A percentile compares a stretch with the other conserved stretches of the same genome.
These are phyloP conservation scores for Diprion similis DNA, from an alignment of 1,140 invertebrate species.

Conservation along the genomic window DNA sequence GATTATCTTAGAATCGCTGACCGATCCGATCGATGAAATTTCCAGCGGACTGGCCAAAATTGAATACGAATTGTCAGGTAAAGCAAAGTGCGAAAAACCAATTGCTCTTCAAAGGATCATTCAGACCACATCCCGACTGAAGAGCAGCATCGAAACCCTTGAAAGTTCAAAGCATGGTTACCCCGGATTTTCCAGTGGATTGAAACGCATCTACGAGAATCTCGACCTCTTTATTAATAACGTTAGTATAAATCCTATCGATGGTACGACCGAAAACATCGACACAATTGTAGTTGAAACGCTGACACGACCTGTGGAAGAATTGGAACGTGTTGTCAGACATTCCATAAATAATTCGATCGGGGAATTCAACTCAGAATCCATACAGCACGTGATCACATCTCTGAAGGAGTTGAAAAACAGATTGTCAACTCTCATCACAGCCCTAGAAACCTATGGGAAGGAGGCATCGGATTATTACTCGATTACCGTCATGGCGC, in stretches of 20 bases:
- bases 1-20: conserved; percentile 53
- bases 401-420: conserved; percentile 43
- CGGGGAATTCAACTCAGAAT: conserved; percentile 11
- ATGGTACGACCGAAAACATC: conserved; percentile 45
- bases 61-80: conserved; percentile 45
- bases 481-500: neutral
- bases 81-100: conserved; percentile 39
- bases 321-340: neutral
- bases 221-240: conserved; percentile 39
- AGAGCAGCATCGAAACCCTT: conserved; percentile 18
- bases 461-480: conserved; percentile 17
- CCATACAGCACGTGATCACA: conserved; percentile 30
- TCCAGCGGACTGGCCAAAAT: conserved; percentile 48
- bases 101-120: conserved; percentile 47
- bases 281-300: conserved; percentile 54
- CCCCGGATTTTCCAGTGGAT: conserved; percentile 20
- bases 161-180: conserved; percentile 21
- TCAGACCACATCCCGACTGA: conserved; percentile 35
- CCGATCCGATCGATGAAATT: conserved; percentile 54
- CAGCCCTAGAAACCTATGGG: conserved; percentile 49
- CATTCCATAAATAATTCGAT: conserved; percentile 8
- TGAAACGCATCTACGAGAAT: conserved; percentile 34
- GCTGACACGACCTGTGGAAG: conserved; percentile 43
- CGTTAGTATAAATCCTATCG: conserved; percentile 38
- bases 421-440: conserved; percentile 44